These are phyloP conservation scores for Amiota communis DNA, from an alignment of 2,888 invertebrate species.

Conservation along the genomic window DNA sequence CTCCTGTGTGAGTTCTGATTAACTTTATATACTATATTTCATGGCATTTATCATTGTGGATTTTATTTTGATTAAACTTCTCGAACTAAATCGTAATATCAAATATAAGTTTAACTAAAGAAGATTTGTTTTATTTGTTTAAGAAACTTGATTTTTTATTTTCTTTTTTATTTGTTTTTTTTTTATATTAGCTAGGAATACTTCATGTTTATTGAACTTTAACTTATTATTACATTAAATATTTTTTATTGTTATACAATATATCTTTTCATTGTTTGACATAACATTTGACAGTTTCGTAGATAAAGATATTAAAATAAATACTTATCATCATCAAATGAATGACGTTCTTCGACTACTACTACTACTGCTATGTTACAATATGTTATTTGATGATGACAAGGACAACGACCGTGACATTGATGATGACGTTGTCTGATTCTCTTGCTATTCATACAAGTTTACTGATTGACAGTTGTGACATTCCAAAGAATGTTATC, in stretches of 20 bases:
- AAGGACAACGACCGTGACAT: neutral
- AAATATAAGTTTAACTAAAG: no score
- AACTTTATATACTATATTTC: conserved; percentile 5
- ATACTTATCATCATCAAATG: neutral
- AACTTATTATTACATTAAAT: neutral
- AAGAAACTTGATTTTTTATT: neutral
- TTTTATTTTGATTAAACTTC: conserved; percentile 20
- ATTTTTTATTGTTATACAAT: neutral
- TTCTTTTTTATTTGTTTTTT: neutral
- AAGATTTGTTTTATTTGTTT: no score
- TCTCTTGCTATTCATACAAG: no score
- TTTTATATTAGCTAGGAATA: neutral
- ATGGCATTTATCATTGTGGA: conserved; percentile 23
- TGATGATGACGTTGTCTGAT: neutral
- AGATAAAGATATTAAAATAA: conserved; percentile 1
- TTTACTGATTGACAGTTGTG: conserved; percentile 1
- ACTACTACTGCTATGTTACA: no score
- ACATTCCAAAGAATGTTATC: conserved; percentile 1
- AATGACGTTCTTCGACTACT: no score
- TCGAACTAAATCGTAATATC: neutral
- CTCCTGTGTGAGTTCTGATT: conserved; percentile 1
- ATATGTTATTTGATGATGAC: neutral
- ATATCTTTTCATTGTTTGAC: neutral
- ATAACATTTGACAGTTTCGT: neutral
- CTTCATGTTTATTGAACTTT: neutral